A percentile compares a stretch with the other conserved stretches of the same genome.
phyloP scores from a whole-genome alignment of 2,797 vertebrate species.

The Hydrolagus colliei region DNA sequence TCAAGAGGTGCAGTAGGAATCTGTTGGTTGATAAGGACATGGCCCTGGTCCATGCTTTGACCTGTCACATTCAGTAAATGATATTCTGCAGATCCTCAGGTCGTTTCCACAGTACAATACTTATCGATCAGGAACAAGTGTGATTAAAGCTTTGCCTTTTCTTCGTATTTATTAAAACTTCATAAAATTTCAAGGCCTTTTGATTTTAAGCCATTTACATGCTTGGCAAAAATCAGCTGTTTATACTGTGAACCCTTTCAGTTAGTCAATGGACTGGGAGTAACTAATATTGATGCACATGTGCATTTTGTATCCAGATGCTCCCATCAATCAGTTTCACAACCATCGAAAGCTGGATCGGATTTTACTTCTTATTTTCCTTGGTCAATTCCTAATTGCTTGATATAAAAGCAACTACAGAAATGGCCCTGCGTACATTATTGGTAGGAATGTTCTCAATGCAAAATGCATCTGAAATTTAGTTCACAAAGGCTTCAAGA shows the following conservation, averaged over 20 bases:
- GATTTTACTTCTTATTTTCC: neutral
- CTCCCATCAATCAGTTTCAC: neutral
- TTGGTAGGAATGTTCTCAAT: no score
- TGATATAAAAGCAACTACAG: no score
- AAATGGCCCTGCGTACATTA: no score
- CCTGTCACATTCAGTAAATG: neutral
- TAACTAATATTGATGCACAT: neutral
- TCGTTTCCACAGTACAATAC: neutral
- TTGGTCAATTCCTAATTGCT: no score
- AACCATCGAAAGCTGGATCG: neutral
- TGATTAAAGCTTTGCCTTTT: neutral
- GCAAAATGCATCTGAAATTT: no score
- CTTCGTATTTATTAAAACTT: neutral
- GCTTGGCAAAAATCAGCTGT: neutral
- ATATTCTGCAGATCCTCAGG: neutral
- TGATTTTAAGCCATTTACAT: neutral
- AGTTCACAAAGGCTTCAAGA: no score
- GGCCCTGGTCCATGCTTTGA: neutral
- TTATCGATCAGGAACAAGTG: neutral
- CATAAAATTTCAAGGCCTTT: neutral
- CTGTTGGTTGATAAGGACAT: neutral
- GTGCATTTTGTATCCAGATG: neutral
- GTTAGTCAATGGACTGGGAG: no score
- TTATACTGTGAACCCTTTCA: no score
- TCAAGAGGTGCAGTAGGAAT: neutral